Percentiles rank a stretch among this genome's conserved stretches.
These are phyloP conservation scores for Ommatoiulus sabulosus DNA, from an alignment of 2,888 invertebrate species.

Conservation along the genomic window DNA sequence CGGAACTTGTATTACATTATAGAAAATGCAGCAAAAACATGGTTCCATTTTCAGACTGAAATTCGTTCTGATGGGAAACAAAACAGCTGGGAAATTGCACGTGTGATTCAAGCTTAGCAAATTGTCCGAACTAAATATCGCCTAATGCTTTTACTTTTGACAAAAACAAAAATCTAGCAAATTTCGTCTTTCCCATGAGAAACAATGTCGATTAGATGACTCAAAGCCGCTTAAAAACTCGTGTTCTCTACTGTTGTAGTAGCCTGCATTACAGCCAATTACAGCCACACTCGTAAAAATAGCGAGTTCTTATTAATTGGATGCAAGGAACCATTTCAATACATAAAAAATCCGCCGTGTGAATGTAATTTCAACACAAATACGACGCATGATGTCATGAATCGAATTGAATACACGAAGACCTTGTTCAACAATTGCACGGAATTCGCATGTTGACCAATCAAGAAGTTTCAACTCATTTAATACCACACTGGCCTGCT, in stretches of 20 bases:
- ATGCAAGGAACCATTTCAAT: background rate
- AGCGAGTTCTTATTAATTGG: background rate
- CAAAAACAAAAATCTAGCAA: background rate
- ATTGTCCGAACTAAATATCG: background rate
- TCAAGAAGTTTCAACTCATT: too few relatives aligned
- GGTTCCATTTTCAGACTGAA: background rate
- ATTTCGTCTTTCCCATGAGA: background rate
- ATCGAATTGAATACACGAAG: too few relatives aligned
- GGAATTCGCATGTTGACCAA: too few relatives aligned
- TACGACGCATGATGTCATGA: too few relatives aligned
- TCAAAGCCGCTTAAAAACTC: background rate
- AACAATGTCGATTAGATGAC: background rate
- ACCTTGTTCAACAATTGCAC: too few relatives aligned
- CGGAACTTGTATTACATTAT: background rate
- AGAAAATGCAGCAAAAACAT: background rate
- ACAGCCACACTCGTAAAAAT: too few relatives aligned
- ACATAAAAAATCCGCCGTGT: too few relatives aligned
- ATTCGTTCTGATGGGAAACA: background rate
- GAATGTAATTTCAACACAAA: too few relatives aligned
- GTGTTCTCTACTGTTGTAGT: background rate
- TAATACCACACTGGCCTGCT: too few relatives aligned
- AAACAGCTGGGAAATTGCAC: background rate
- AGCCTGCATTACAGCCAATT: too few relatives aligned
- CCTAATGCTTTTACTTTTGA: slow-evolving; percentile 3
- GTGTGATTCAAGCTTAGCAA: background rate